Evolutionary conservation across 1,140 invertebrate species (phyloP).

Genomic region (Proales similis): DNA sequence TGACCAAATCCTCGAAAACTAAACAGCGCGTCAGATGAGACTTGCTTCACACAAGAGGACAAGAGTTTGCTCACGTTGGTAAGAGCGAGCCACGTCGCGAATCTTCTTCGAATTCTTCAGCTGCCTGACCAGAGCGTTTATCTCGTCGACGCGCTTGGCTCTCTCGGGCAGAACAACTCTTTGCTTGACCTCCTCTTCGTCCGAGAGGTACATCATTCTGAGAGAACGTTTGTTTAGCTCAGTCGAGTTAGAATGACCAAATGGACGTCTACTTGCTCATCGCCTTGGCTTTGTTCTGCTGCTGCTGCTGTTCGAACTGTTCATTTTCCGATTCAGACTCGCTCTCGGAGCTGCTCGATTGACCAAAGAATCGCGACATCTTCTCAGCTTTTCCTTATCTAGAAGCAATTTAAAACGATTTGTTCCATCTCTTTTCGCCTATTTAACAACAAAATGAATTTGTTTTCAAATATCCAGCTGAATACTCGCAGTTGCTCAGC

Average conservation of each 20-base stretch:
- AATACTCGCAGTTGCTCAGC: too few relatives aligned
- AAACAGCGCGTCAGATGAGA: neutral
- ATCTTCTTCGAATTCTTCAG: conserved; percentile 37
- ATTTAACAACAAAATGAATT: too few relatives aligned
- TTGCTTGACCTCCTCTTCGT: conserved; percentile 8
- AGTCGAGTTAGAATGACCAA: neutral
- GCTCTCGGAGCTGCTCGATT: conserved; percentile 33
- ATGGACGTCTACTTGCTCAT: neutral
- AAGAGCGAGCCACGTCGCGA: conserved; percentile 13
- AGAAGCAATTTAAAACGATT: too few relatives aligned
- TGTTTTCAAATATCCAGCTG: too few relatives aligned
- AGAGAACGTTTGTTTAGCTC: neutral
- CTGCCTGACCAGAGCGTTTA: conserved; percentile 29
- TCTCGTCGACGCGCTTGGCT: conserved; percentile 32
- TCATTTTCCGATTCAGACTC: conserved; percentile 37
- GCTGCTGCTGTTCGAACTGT: conserved; percentile 14
- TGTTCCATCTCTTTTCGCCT: too few relatives aligned
- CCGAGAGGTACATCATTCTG: neutral
- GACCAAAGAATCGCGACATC: conserved; percentile 33
- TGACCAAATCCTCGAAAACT: conserved; percentile 29
- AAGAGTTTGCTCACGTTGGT: too few relatives aligned
- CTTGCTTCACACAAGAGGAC: neutral
- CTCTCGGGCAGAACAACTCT: conserved; percentile 26
- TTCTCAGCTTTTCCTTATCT: too few relatives aligned
- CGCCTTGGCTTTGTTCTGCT: conserved; percentile 13